Conservation (phyloP, 1,140 invertebrate genomes). For the Augochlora pura region DNA sequence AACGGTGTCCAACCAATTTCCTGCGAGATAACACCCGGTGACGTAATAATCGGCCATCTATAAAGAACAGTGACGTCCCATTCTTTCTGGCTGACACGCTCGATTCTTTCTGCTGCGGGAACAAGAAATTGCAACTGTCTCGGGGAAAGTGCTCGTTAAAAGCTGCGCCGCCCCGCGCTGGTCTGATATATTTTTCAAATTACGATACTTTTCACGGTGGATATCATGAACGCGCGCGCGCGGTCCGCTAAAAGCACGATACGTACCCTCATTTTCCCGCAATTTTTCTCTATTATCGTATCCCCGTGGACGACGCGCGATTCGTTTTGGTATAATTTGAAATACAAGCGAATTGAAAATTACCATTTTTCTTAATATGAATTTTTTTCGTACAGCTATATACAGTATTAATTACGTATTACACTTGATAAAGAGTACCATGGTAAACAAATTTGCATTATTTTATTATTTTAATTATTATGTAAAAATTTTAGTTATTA, state of each 20-base stretch:
- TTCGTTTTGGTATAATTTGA: too few species aligned
- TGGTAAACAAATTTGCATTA: too few species aligned
- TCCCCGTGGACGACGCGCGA: neutral
- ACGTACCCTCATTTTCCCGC: neutral
- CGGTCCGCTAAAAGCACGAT: neutral
- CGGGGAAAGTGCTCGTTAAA: constrained; percentile 23
- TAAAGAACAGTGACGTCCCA: constrained; percentile 13
- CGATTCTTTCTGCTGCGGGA: constrained; percentile 14
- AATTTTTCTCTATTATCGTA: constrained; percentile 11
- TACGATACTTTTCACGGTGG: neutral
- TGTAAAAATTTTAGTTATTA: too few species aligned
- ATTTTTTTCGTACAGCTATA: too few species aligned
- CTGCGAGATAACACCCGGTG: neutral
- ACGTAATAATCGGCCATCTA: constrained; percentile 41
- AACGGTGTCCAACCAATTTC: constrained; percentile 22
- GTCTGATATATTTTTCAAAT: constrained; percentile 26
- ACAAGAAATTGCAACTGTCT: constrained; percentile 27
- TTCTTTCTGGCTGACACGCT: constrained; percentile 27
- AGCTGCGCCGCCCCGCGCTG: neutral
- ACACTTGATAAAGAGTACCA: too few species aligned
- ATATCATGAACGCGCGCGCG: neutral
- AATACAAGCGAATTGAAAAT: too few species aligned
- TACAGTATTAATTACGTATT: too few species aligned
- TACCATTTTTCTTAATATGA: too few species aligned
- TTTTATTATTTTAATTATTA: too few species aligned